Conservation (phyloP, 2,113 vertebrate genomes). For the Albula glossodonta region DNA sequence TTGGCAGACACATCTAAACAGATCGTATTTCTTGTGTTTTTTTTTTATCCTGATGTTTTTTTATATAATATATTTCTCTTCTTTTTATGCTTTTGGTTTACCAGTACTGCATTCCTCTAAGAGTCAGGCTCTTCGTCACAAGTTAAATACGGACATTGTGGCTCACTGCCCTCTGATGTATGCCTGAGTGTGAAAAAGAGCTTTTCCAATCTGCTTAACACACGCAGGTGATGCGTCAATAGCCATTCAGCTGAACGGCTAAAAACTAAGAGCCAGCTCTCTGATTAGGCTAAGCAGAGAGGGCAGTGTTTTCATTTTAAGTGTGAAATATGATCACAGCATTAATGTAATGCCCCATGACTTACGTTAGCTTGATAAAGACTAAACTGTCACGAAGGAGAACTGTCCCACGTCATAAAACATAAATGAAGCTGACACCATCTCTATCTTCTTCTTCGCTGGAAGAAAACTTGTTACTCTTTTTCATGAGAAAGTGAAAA, state of each 20-base stretch:
- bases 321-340: constrained; percentile 22
- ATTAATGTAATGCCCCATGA: background rate
- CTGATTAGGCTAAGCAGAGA: background rate
- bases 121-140: background rate
- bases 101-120: background rate
- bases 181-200: background rate
- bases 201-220: background rate
- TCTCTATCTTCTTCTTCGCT: too few relatives aligned
- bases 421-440: too few relatives aligned
- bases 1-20: background rate
- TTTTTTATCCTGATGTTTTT: background rate
- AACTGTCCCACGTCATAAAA: background rate
- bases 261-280: background rate
- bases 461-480: too few relatives aligned
- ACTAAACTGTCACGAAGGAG: background rate
- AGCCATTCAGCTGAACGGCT: background rate
- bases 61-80: background rate
- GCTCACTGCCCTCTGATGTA: background rate
- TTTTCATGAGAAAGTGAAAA: too few relatives aligned
- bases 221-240: background rate
- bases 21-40: background rate
- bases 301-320: constrained; percentile 15
- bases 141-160: background rate
- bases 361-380: background rate
- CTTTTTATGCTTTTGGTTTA: background rate